These are phyloP conservation scores for Schizothorax lantsangensis DNA, from an alignment of 2,797 vertebrate species.

Conservation along the genomic window DNA sequence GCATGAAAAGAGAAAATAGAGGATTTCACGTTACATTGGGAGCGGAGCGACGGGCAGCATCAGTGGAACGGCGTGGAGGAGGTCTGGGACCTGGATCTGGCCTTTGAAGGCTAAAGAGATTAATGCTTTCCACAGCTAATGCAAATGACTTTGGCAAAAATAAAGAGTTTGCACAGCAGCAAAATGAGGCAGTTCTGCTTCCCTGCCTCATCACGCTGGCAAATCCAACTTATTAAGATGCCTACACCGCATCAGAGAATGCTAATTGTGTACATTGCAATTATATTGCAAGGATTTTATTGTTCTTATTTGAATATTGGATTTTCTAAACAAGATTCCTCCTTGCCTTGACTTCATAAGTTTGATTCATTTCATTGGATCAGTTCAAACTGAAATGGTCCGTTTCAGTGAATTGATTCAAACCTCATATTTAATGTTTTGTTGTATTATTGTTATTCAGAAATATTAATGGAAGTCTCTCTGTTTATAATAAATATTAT, in stretches of 20 bases:
- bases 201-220: not conserved
- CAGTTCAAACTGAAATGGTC: not conserved
- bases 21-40: slow-evolving; percentile 29
- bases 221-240: not conserved
- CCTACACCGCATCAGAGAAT: not conserved
- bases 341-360: not conserved
- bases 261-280: not conserved
- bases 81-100: slow-evolving; percentile 32
- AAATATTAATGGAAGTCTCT: not conserved
- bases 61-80: slow-evolving; percentile 5
- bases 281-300: too few species aligned
- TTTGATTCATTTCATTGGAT: not conserved
- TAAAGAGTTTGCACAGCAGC: slow-evolving; percentile 29
- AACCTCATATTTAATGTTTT: too few species aligned
- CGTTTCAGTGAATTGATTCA: not conserved
- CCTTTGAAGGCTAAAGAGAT: slow-evolving; percentile 63
- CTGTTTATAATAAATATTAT: not conserved
- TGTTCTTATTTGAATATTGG: not conserved
- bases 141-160: slow-evolving; percentile 63
- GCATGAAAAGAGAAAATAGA: not conserved
- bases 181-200: slow-evolving; percentile 32
- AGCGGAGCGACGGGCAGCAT: slow-evolving; percentile 9
- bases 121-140: slow-evolving; percentile 64
- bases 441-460: not conserved
- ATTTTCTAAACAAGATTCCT: not conserved